Conservation (phyloP, 2,888 invertebrate genomes). For the Coleophora flavipennella region DNA sequence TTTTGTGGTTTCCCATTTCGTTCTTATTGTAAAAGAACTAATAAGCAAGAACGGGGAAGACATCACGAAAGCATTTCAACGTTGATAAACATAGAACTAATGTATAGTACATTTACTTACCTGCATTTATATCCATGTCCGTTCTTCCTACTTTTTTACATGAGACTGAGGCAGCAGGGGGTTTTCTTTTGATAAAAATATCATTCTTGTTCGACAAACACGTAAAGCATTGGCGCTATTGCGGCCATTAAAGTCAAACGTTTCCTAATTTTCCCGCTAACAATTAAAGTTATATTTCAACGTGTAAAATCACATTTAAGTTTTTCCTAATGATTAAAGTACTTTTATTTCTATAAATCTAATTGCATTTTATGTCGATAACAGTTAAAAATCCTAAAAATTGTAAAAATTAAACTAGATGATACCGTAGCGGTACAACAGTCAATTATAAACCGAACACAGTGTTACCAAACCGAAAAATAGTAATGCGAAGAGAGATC, state of each 20-base stretch:
- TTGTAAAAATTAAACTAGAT: too few relatives aligned
- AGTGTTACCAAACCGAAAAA: too few relatives aligned
- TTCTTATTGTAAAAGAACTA: background rate
- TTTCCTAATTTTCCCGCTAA: slow-evolving; percentile 64
- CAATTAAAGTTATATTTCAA: slow-evolving; percentile 4
- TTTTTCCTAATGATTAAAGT: too few relatives aligned
- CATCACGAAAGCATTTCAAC: background rate
- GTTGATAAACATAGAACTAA: background rate
- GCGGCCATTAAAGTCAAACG: slow-evolving; percentile 71
- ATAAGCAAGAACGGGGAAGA: background rate
- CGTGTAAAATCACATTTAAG: too few relatives aligned
- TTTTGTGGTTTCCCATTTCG: too few relatives aligned
- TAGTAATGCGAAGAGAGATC: too few relatives aligned
- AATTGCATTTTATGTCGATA: too few relatives aligned
- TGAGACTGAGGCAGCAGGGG: slow-evolving; percentile 19
- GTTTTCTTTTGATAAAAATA: slow-evolving; percentile 15
- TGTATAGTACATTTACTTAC: slow-evolving; percentile 32
- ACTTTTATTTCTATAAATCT: too few relatives aligned
- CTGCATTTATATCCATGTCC: slow-evolving; percentile 68
- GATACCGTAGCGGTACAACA: too few relatives aligned
- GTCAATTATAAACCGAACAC: too few relatives aligned
- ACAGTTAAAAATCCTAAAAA: too few relatives aligned
- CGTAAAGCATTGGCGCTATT: slow-evolving; percentile 67
- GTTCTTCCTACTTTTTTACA: slow-evolving; percentile 32
- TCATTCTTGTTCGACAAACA: slow-evolving; percentile 52